phyloP scores from a whole-genome alignment of 2,888 invertebrate species.

The Microdon myrmicae region DNA sequence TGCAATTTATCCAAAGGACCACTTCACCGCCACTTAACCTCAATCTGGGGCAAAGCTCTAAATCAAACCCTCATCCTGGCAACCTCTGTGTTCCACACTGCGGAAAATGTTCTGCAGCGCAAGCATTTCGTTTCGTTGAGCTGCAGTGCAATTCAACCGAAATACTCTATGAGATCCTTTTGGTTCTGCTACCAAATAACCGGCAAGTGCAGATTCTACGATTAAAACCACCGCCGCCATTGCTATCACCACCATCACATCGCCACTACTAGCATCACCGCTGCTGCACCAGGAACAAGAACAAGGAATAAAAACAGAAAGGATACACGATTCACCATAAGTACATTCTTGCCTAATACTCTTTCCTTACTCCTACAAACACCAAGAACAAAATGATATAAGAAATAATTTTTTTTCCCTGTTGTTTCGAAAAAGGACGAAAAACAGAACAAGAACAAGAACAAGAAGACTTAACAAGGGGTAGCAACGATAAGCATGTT shows the following conservation, averaged over 20 bases:
- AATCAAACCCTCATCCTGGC: constrained; percentile 41
- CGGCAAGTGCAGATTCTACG: constrained; percentile 27
- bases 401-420: no score
- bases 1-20: constrained; percentile 48
- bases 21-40: constrained; percentile 48
- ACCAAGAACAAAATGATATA: no score
- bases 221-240: constrained; percentile 50
- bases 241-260: no score
- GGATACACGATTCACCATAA: constrained; percentile 4
- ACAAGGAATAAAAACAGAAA: constrained; percentile 2
- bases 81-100: constrained; percentile 23
- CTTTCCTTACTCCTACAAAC: no score
- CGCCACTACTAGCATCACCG: no score
- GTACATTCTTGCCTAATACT: constrained; percentile 1
- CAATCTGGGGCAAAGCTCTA: constrained; percentile 44
- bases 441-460: not conserved
- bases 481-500: constrained; percentile 24
- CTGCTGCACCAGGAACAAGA: no score
- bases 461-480: constrained; percentile 21
- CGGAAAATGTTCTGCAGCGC: constrained; percentile 25
- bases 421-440: no score
- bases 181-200: constrained; percentile 20
- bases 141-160: constrained; percentile 33
- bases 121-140: constrained; percentile 28
- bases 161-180: constrained; percentile 20